Conservation (phyloP, 2,113 vertebrate species). For the Natator depressus region DNA sequence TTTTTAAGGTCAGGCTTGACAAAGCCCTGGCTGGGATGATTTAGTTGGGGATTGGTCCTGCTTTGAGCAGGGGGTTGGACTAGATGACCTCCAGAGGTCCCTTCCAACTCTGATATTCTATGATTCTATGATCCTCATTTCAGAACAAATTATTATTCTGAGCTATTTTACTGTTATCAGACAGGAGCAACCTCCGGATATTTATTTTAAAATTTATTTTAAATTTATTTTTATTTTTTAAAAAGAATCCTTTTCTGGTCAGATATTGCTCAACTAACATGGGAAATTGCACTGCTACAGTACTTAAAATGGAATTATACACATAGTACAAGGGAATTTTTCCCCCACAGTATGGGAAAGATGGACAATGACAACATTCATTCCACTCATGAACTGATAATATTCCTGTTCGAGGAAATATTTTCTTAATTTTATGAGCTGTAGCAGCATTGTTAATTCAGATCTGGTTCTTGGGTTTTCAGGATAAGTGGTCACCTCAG, state of each 20-base stretch:
- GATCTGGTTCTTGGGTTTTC: conserved; percentile 56
- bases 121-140: neutral
- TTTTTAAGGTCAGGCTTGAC: no score
- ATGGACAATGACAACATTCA: neutral
- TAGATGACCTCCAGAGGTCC: no score
- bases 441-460: conserved; percentile 67
- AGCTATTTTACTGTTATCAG: neutral
- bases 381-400: conserved; percentile 18
- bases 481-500: conserved; percentile 53
- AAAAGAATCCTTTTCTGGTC: neutral
- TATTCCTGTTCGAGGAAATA: conserved; percentile 51
- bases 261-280: neutral
- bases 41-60: no score
- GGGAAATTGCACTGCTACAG: neutral
- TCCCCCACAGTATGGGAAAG: neutral
- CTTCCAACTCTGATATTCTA: no score
- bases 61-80: no score
- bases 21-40: no score
- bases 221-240: neutral
- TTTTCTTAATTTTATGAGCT: conserved; percentile 72
- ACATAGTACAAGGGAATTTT: neutral
- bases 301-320: neutral
- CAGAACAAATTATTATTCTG: neutral
- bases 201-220: neutral
- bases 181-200: neutral